Percentiles rank a stretch among this genome's conserved stretches.
Conservation (phyloP, 2,888 invertebrate genomes). For the Frankliniella intonsa region DNA sequence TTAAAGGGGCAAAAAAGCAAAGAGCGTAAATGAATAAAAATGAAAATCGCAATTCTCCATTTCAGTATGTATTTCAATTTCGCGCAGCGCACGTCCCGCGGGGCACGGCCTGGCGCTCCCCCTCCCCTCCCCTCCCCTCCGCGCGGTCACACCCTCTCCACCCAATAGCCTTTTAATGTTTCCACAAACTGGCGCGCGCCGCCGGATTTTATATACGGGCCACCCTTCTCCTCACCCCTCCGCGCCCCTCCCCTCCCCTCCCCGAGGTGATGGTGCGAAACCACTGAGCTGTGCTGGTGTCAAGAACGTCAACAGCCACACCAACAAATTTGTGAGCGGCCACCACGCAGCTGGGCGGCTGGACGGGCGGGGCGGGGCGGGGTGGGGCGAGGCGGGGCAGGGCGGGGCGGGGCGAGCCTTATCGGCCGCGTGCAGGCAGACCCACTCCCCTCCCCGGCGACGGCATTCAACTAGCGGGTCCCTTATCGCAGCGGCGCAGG, state of each 20-base stretch:
- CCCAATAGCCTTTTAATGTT: background rate
- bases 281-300: slow-evolving; percentile 11
- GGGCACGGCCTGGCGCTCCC: too few species aligned
- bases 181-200: background rate
- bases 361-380: background rate
- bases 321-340: slow-evolving; percentile 9
- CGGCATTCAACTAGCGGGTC: background rate
- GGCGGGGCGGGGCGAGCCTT: background rate
- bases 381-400: background rate
- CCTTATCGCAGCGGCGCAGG: background rate
- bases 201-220: background rate
- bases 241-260: background rate
- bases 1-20: too few species aligned
- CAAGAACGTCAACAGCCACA: background rate
- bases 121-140: background rate
- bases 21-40: too few species aligned
- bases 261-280: background rate
- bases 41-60: too few species aligned
- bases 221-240: background rate
- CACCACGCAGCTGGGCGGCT: background rate
- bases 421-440: background rate
- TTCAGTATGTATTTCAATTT: too few species aligned
- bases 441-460: background rate
- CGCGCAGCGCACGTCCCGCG: too few species aligned
- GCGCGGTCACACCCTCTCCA: background rate